Conservation (phyloP, 2,888 invertebrate species). For the Pollenia labialis region DNA sequence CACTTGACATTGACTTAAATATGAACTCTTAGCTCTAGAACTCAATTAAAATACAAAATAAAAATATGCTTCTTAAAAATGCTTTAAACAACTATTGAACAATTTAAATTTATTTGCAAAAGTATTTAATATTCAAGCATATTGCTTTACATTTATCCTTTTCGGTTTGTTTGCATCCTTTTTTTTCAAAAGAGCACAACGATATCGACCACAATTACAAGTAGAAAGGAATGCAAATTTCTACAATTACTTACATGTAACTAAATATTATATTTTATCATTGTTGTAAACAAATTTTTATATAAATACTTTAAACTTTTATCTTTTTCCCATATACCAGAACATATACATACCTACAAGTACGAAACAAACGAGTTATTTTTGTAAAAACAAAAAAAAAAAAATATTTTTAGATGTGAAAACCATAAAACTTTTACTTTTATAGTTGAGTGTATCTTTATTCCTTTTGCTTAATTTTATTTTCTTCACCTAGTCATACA, state of each 20-base stretch:
- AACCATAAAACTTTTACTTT: slow-evolving; percentile 16
- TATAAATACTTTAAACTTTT: slow-evolving; percentile 56
- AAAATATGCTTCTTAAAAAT: too few relatives aligned
- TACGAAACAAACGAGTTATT: slow-evolving; percentile 13
- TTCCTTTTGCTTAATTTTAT: neutral
- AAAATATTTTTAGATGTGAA: slow-evolving; percentile 21
- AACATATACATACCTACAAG: neutral
- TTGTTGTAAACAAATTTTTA: slow-evolving; percentile 58
- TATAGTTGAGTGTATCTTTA: slow-evolving; percentile 7
- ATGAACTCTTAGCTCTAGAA: too few relatives aligned
- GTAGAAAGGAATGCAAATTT: slow-evolving; percentile 30
- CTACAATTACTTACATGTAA: slow-evolving; percentile 56
- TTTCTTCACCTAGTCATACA: neutral
- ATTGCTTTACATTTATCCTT: too few relatives aligned
- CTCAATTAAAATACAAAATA: too few relatives aligned
- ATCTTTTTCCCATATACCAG: neutral
- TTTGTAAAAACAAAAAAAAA: neutral
- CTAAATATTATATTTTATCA: slow-evolving; percentile 60
- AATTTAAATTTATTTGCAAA: too few relatives aligned
- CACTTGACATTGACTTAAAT: too few relatives aligned
- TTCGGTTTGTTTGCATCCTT: too few relatives aligned
- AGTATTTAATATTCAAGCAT: too few relatives aligned
- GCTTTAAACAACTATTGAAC: too few relatives aligned
- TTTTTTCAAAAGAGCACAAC: too few relatives aligned
- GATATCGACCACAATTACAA: slow-evolving; percentile 15